phyloP scores from a whole-genome alignment of 2,113 vertebrate genomes.

The Lophotis ruficrista region DNA sequence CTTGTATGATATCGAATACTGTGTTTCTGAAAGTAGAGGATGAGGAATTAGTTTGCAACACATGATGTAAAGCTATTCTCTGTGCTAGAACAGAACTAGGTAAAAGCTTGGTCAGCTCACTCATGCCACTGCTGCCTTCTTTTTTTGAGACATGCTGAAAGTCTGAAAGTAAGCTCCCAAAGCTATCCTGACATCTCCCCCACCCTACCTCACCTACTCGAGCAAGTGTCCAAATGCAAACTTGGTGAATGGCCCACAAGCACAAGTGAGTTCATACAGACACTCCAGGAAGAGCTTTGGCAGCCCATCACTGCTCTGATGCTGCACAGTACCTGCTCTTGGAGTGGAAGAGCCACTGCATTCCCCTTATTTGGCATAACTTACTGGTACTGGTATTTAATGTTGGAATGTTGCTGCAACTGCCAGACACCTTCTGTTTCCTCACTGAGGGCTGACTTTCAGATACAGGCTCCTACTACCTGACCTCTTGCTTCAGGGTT shows the following conservation, averaged over 20 bases:
- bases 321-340: not conserved
- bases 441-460: not conserved
- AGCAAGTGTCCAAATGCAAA: not conserved
- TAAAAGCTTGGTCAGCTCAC: not conserved
- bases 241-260: not conserved
- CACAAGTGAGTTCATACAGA: rapidly evolving
- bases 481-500: not conserved
- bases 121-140: not conserved
- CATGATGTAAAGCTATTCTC: not conserved
- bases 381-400: not conserved
- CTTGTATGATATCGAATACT: not conserved
- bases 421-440: not conserved
- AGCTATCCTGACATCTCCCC: not conserved
- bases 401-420: not conserved
- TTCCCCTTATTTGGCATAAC: not conserved
- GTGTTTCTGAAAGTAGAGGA: not conserved
- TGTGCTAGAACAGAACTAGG: not conserved
- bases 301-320: not conserved
- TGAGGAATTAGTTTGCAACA: not conserved
- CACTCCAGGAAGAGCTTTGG: not conserved
- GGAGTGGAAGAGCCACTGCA: not conserved
- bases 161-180: not conserved
- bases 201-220: not conserved
- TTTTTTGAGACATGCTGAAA: not conserved
- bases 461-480: not conserved